A percentile compares a stretch with the other conserved stretches of the same genome.
Evolutionary conservation across 2,797 vertebrate species (phyloP).

Genomic region (Hyperoplus lanceolatus): DNA sequence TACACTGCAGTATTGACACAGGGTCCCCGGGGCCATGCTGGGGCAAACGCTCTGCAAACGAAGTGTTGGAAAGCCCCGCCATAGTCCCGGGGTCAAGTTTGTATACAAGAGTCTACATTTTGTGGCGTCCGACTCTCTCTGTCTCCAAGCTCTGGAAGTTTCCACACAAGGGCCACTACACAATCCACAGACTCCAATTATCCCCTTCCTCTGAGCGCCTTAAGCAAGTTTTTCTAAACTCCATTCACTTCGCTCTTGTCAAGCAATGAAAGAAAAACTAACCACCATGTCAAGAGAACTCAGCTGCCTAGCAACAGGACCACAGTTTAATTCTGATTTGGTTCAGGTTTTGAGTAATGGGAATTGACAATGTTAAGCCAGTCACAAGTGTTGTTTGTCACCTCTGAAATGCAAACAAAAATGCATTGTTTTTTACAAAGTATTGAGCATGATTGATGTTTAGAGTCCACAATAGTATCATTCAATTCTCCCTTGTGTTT

Average conservation of each 20-base stretch:
- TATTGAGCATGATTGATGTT: slow-evolving; percentile 95
- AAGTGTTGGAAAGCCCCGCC: slow-evolving; percentile 87
- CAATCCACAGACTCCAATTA: slow-evolving; percentile 98
- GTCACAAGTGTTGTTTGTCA: slow-evolving; percentile 99
- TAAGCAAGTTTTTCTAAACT: slow-evolving; percentile 99
- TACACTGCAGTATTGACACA: slow-evolving; percentile 81
- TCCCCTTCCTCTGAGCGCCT: slow-evolving; percentile 97
- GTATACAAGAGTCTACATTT: slow-evolving; percentile 99
- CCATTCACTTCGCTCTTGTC: slow-evolving; percentile 99
- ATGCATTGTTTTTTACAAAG: slow-evolving; percentile 94
- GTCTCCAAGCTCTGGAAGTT: slow-evolving; percentile 92
- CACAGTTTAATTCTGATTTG: slow-evolving; percentile 99
- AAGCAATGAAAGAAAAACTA: slow-evolving; percentile 99
- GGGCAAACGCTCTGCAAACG: slow-evolving; percentile 89
- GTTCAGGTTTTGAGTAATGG: slow-evolving; percentile 98
- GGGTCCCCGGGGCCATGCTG: slow-evolving; percentile 71
- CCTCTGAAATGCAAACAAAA: slow-evolving; percentile 99
- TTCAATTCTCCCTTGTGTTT: slow-evolving; percentile 96
- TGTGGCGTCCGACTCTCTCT: slow-evolving; percentile 87
- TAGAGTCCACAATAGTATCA: slow-evolving; percentile 95
- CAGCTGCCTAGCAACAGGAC: slow-evolving; percentile 98
- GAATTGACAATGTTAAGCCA: slow-evolving; percentile 98
- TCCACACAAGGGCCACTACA: slow-evolving; percentile 94
- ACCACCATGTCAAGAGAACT: slow-evolving; percentile 99
- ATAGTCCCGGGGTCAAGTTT: slow-evolving; percentile 98